phyloP scores from a whole-genome alignment of 2,888 invertebrate genomes.

The Eumerus sabulonum region DNA sequence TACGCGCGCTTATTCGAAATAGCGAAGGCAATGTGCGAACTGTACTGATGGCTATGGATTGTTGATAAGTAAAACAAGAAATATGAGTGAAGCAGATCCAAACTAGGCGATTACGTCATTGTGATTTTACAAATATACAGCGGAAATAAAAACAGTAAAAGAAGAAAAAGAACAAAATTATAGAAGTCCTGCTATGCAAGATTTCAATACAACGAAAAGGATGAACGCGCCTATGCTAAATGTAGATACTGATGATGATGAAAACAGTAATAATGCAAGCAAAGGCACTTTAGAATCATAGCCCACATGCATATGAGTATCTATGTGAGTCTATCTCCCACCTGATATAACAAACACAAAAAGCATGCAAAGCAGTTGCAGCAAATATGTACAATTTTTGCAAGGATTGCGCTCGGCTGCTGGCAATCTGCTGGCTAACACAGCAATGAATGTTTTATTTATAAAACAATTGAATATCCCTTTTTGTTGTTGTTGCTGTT shows the following conservation, averaged over 20 bases:
- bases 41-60: conserved; percentile 54
- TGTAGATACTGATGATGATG: conserved; percentile 67
- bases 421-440: conserved; percentile 64
- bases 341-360: conserved; percentile 43
- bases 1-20: conserved; percentile 43
- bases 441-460: conserved; percentile 67
- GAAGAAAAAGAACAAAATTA: conserved; percentile 66
- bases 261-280: conserved; percentile 67
- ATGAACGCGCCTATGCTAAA: conserved; percentile 63
- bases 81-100: conserved; percentile 22
- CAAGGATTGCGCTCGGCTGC: conserved; percentile 50
- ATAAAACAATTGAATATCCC: conserved; percentile 67
- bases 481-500: conserved; percentile 71
- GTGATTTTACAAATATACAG: conserved; percentile 62
- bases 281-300: conserved; percentile 63
- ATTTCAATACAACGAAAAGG: conserved; percentile 60
- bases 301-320: conserved; percentile 55
- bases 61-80: conserved; percentile 19
- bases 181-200: conserved; percentile 65
- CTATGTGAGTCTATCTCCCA: conserved; percentile 21
- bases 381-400: conserved; percentile 63
- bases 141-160: conserved; percentile 59
- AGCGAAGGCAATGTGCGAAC: conserved; percentile 60
- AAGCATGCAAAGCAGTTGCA: conserved; percentile 59
- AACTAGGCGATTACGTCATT: conserved; percentile 66